These are phyloP conservation scores for Lophius americanus DNA, from an alignment of 2,797 vertebrate genomes.

Conservation along the genomic window DNA sequence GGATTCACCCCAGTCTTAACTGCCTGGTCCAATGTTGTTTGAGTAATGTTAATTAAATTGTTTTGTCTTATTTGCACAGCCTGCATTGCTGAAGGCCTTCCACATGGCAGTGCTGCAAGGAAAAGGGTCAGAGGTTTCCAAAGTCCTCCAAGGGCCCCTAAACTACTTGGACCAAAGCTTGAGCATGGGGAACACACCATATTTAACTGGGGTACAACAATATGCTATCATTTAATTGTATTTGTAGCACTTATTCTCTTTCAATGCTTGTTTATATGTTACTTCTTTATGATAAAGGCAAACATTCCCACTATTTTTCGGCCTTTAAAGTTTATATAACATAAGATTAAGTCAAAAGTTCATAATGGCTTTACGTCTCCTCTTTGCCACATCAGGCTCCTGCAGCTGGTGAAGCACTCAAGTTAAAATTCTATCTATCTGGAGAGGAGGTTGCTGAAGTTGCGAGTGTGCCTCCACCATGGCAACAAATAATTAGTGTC, in stretches of 20 bases:
- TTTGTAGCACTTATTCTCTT: neutral
- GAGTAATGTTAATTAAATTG: conserved; percentile 21
- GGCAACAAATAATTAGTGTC: conserved; percentile 34
- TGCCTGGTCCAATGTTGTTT: conserved; percentile 16
- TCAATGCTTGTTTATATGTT: no score
- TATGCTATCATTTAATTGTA: neutral
- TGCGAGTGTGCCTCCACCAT: conserved; percentile 9
- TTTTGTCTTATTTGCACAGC: conserved; percentile 72
- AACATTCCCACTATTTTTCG: conserved; percentile 3
- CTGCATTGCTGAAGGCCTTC: conserved; percentile 80
- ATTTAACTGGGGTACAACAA: conserved; percentile 84
- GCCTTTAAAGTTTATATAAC: conserved; percentile 7
- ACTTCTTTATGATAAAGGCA: neutral
- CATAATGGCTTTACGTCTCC: conserved; percentile 17
- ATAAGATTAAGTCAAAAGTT: conserved; percentile 43
- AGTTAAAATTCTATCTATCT: conserved; percentile 26
- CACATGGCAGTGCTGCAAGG: conserved; percentile 85
- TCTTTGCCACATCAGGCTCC: conserved; percentile 29
- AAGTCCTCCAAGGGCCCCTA: conserved; percentile 74
- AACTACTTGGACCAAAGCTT: conserved; percentile 84
- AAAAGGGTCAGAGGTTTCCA: conserved; percentile 79
- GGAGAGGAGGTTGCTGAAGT: conserved; percentile 33
- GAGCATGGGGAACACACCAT: conserved; percentile 72
- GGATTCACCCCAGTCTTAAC: conserved; percentile 20
- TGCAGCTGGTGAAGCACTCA: conserved; percentile 38